Evolutionary conservation across 2,888 invertebrate genomes (phyloP).

Genomic region (Campopleginae sp.): DNA sequence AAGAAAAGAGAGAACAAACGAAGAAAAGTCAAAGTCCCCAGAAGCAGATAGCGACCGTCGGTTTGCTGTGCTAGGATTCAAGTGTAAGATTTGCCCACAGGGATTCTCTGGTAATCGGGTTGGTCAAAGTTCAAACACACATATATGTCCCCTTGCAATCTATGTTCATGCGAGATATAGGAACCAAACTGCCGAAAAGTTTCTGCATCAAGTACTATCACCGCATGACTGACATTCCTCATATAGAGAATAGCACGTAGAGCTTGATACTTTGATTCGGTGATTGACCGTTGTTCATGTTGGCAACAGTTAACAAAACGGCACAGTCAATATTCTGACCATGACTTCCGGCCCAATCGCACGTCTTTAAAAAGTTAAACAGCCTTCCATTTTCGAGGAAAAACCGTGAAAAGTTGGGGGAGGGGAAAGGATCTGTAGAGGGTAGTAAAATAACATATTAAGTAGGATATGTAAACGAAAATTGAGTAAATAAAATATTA

Average conservation of each 20-base stretch:
- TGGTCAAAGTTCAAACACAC: conserved; percentile 48
- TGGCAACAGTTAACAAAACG: not conserved
- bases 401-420: not conserved
- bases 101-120: conserved; percentile 43
- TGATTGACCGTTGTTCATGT: not conserved
- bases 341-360: not conserved
- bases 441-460: no score
- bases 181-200: conserved; percentile 24
- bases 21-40: not conserved
- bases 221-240: not conserved
- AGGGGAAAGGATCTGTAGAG: not conserved
- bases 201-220: not conserved
- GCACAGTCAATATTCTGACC: not conserved
- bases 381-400: not conserved
- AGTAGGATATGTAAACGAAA: no score
- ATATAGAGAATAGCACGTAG: not conserved
- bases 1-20: conserved; percentile 1
- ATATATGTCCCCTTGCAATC: conserved; percentile 30
- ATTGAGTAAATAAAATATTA: no score
- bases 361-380: not conserved
- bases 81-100: conserved; percentile 12
- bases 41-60: conserved; percentile 29
- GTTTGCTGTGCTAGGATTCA: conserved; percentile 28
- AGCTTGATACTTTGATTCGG: not conserved
- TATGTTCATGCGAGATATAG: conserved; percentile 1